Evolutionary conservation across 1,140 invertebrate species (phyloP).

Genomic region (Zaprionus capensis): DNA sequence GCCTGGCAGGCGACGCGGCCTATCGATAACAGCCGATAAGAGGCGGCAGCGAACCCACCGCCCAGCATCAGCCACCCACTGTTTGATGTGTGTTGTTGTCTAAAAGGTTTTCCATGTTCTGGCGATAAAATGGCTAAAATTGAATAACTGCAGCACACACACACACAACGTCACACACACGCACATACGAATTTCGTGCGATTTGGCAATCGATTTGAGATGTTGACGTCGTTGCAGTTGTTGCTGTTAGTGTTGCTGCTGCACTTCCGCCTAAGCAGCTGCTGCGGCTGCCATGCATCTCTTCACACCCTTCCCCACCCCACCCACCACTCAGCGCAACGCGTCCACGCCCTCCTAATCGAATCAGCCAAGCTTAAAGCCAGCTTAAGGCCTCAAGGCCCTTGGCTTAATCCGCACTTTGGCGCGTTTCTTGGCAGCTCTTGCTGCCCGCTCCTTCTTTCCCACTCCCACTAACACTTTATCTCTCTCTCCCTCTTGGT

Average conservation of each 20-base stretch:
- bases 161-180: conserved; percentile 18
- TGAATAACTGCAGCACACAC: conserved; percentile 62
- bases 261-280: conserved; percentile 38
- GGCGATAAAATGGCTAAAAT: conserved; percentile 76
- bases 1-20: conserved; percentile 28
- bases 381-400: conserved; percentile 40
- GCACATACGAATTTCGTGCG: neutral
- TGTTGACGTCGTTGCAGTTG: conserved; percentile 8
- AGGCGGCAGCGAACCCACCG: neutral
- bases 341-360: conserved; percentile 17
- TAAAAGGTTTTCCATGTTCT: conserved; percentile 76
- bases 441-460: neutral
- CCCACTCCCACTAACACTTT: neutral
- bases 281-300: neutral
- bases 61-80: conserved; percentile 62
- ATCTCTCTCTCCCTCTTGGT: neutral
- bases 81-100: conserved; percentile 49
- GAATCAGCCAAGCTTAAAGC: conserved; percentile 72
- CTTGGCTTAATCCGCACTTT: conserved; percentile 70
- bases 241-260: conserved; percentile 13
- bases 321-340: no score
- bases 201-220: conserved; percentile 43
- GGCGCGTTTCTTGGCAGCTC: conserved; percentile 71
- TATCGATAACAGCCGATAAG: conserved; percentile 75
- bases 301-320: no score